Conservation (phyloP, 1,140 invertebrate species). For the Gryon sp. region DNA sequence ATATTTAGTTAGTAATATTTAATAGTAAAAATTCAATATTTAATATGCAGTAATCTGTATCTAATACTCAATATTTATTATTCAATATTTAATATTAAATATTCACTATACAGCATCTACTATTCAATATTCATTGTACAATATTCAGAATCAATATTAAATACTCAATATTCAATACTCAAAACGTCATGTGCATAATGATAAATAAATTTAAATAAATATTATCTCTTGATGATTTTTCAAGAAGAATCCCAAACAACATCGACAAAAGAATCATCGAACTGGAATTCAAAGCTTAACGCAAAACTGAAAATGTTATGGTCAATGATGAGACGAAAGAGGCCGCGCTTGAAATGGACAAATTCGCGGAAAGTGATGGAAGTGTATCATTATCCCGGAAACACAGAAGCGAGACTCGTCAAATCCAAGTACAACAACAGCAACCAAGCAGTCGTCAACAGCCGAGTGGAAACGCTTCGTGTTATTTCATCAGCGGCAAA, state of each 20-base stretch:
- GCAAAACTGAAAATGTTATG: background rate
- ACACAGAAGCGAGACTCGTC: constrained; percentile 23
- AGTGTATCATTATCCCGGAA: constrained; percentile 46
- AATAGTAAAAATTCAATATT: too few relatives aligned
- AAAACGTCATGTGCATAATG: too few relatives aligned
- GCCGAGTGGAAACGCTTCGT: constrained; percentile 34
- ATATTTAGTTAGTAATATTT: too few relatives aligned
- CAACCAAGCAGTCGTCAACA: constrained; percentile 11
- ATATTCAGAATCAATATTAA: too few relatives aligned
- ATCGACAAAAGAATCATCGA: background rate
- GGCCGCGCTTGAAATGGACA: background rate
- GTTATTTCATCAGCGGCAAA: constrained; percentile 46
- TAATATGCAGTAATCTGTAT: too few relatives aligned
- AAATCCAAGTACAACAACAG: constrained; percentile 33
- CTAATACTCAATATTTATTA: too few relatives aligned
- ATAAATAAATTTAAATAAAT: too few relatives aligned
- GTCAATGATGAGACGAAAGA: constrained; percentile 10
- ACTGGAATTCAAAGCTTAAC: background rate
- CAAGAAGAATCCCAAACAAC: background rate
- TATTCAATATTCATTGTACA: too few relatives aligned
- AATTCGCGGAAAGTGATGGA: constrained; percentile 24
- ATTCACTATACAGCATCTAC: too few relatives aligned
- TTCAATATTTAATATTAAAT: too few relatives aligned
- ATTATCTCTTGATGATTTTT: too few relatives aligned
- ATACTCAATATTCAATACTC: too few relatives aligned